Conservation (phyloP, 2,888 invertebrate species). For the Heteropelma amictum region DNA sequence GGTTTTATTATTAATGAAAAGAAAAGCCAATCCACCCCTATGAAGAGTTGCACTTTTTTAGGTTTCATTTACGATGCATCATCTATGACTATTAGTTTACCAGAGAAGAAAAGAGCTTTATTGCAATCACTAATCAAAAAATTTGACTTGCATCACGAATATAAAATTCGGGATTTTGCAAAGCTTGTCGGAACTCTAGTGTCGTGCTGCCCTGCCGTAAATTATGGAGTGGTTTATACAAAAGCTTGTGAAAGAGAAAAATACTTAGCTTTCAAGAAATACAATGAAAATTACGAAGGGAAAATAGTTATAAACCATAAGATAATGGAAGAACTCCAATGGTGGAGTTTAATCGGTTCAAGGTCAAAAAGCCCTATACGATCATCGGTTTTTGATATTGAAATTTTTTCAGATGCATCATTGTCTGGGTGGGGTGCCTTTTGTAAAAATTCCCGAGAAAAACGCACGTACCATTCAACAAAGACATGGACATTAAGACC, state of each 20-base stretch:
- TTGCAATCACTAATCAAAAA: neutral
- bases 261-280: constrained; percentile 3
- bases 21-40: constrained; percentile 18
- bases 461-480: neutral
- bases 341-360: constrained; percentile 14
- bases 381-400: constrained; percentile 5
- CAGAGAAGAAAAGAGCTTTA: neutral
- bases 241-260: constrained; percentile 11
- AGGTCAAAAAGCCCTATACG: constrained; percentile 26
- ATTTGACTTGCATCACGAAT: neutral
- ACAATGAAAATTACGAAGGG: neutral
- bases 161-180: constrained; percentile 26
- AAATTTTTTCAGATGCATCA: constrained; percentile 48
- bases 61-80: constrained; percentile 15
- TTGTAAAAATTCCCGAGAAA: neutral
- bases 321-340: neutral
- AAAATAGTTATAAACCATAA: neutral
- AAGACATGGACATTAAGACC: no score
- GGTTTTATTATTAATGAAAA: constrained; percentile 23
- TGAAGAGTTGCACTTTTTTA: neutral
- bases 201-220: constrained; percentile 19
- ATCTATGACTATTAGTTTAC: constrained; percentile 19
- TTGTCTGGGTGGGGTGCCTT: constrained; percentile 9
- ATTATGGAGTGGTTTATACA: constrained; percentile 16
- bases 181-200: constrained; percentile 16